Evolutionary conservation across 2,113 vertebrate genomes (phyloP).

Genomic region (Brachyistius frenatus): DNA sequence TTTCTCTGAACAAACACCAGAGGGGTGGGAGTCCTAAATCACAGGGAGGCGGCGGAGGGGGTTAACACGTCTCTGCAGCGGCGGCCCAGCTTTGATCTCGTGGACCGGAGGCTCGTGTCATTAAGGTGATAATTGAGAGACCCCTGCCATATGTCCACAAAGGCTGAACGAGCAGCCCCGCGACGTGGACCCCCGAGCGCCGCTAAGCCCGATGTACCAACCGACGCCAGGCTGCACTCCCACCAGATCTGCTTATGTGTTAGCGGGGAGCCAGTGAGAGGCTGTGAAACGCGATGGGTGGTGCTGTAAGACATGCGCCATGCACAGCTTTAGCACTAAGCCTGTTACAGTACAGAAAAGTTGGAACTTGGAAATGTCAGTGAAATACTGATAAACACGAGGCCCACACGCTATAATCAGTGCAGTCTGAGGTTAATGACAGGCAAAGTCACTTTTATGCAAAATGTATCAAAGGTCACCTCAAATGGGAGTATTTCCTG

Average conservation of each 20-base stretch:
- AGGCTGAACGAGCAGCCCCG: background rate
- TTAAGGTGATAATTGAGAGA: constrained; percentile 73
- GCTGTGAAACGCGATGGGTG: constrained; percentile 34
- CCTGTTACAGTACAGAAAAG: background rate
- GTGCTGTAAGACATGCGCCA: constrained; percentile 9
- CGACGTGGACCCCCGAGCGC: constrained; percentile 26
- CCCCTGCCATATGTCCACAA: constrained; percentile 67
- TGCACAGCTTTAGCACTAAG: constrained; percentile 51
- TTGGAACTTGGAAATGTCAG: background rate
- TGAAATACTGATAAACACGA: no score
- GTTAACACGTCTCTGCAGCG: constrained; percentile 52
- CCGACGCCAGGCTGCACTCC: constrained; percentile 35
- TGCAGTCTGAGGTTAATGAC: no score
- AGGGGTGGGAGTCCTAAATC: constrained; percentile 63
- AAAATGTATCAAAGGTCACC: no score
- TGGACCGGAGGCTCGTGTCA: constrained; percentile 67
- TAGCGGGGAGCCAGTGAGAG: constrained; percentile 2
- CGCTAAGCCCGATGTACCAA: constrained; percentile 63
- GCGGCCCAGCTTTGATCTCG: constrained; percentile 76
- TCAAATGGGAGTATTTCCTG: no score
- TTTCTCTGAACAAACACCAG: constrained; percentile 76
- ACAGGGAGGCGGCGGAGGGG: constrained; percentile 51
- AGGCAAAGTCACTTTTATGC: no score
- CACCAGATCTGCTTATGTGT: constrained; percentile 46
- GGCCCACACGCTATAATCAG: no score